Evolutionary conservation across 2,888 invertebrate genomes (phyloP), one percentile per base, ranked within the genome.

Genomic region (Silvanus unidentatus): DNA sequence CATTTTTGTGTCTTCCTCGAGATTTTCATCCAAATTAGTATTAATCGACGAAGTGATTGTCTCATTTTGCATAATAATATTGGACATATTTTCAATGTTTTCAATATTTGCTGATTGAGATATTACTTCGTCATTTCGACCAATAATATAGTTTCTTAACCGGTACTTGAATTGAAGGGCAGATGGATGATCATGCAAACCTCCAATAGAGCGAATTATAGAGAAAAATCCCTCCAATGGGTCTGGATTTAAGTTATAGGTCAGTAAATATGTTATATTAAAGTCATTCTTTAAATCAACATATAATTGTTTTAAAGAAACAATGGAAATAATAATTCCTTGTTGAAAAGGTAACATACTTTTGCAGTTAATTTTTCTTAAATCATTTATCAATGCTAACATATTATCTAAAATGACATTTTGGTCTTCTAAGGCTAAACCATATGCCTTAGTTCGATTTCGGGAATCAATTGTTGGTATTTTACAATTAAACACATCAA

Each of bases 401-500:
- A 57, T 53, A 13, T 48, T 34, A 11, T 49, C 45, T 16, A 59
- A 34, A 40, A 57, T 47, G 39, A 45, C 11, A 37, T 55, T 44
- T 42, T 56, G 56, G 10, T 47, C 48, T 9, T 44, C 32, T 32
- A 53, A 39, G 27, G 47, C 48, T 22, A 56, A 37, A 8, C 56
- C 58, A 47, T 47, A 43, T 30, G 48, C 55, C 39, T 43, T 49
- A 27, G 45, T 47, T 38, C 51, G 42, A 5, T 44, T 43, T 43
- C 51, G 39, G 2, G 47, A 46, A 45, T 60, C 57, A 29, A 39
- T 40, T 29, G 39, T 16, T 15, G 52, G 40, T 5, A 52, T 32
- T 39, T 43, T 39, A 1, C 48, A 36, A 42, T 57, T 58, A 14
- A 58, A 55, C 9, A 54, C 34, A 41, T 58, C 58, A 44, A 58